phyloP scores from a whole-genome alignment of 2,888 invertebrate species.

The Platycnemis pennipes region DNA sequence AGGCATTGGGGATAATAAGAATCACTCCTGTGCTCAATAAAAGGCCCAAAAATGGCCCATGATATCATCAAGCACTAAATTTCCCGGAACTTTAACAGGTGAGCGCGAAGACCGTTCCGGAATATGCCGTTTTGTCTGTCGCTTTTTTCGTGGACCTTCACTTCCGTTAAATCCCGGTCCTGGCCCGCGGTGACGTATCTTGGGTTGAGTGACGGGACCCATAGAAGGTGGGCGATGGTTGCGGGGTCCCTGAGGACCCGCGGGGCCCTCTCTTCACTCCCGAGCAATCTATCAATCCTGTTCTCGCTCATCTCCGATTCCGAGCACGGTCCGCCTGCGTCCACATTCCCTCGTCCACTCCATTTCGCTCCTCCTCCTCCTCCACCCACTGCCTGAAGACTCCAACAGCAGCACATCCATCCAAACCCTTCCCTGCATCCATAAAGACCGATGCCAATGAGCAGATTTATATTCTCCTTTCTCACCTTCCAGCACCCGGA shows the following conservation, averaged over 20 bases:
- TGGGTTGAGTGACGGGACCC: background rate
- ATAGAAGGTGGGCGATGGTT: background rate
- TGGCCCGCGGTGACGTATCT: background rate
- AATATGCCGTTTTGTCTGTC: background rate
- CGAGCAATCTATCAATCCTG: background rate
- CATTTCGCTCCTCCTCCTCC: background rate
- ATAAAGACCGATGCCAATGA: conserved; percentile 16
- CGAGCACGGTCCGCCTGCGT: background rate
- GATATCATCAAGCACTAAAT: too few species aligned
- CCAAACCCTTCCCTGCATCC: background rate
- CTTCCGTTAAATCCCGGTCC: background rate
- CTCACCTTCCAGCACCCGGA: background rate
- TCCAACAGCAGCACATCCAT: background rate
- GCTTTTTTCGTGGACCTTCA: background rate
- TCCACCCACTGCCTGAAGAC: background rate
- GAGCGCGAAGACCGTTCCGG: background rate
- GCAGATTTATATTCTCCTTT: conserved; percentile 1
- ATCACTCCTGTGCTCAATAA: too few species aligned
- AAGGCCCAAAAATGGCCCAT: too few species aligned
- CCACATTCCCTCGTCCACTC: background rate
- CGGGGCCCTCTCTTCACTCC: background rate
- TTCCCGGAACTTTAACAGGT: background rate
- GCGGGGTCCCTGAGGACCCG: background rate
- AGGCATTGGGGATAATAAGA: too few species aligned
- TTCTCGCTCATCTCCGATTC: background rate